Evolutionary conservation across 2,113 vertebrate genomes (phyloP).

Genomic region (Reinhardtius hippoglossoides): DNA sequence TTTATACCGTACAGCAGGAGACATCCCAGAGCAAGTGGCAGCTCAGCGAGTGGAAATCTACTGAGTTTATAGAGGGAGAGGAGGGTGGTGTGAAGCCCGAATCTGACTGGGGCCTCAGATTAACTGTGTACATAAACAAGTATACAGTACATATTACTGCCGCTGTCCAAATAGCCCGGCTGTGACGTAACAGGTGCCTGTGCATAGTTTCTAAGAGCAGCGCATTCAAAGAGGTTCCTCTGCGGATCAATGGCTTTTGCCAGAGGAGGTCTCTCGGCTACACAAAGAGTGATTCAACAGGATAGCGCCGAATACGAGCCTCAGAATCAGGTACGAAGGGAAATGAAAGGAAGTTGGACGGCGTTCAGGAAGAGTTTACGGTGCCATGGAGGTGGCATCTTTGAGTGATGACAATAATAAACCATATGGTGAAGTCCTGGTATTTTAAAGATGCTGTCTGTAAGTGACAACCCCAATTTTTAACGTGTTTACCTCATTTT

Average conservation of each 20-base stretch:
- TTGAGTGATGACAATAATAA: too few relatives aligned
- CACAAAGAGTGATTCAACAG: background rate
- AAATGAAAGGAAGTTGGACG: background rate
- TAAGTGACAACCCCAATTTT: background rate
- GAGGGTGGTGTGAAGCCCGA: slow-evolving; percentile 35
- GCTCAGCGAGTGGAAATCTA: slow-evolving; percentile 74
- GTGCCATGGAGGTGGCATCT: too few relatives aligned
- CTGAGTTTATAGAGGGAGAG: slow-evolving; percentile 63
- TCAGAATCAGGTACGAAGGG: background rate
- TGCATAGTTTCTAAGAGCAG: slow-evolving; percentile 43
- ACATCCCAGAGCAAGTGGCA: slow-evolving; percentile 31
- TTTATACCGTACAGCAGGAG: slow-evolving; percentile 2
- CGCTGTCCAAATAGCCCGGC: slow-evolving; percentile 53
- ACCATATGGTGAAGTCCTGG: too few relatives aligned
- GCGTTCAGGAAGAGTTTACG: too few relatives aligned
- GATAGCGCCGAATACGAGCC: too few relatives aligned
- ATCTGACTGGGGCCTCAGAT: slow-evolving; percentile 73
- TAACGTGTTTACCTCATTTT: background rate
- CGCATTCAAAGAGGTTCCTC: slow-evolving; percentile 35
- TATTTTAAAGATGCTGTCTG: background rate
- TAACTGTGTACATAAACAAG: slow-evolving; percentile 74
- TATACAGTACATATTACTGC: slow-evolving; percentile 62
- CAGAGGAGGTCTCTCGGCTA: background rate
- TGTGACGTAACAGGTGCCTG: slow-evolving; percentile 57
- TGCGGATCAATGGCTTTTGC: slow-evolving; percentile 3